These are phyloP conservation scores for Drosophila bocqueti DNA, from an alignment of 1,140 invertebrate genomes.

Conservation along the genomic window DNA sequence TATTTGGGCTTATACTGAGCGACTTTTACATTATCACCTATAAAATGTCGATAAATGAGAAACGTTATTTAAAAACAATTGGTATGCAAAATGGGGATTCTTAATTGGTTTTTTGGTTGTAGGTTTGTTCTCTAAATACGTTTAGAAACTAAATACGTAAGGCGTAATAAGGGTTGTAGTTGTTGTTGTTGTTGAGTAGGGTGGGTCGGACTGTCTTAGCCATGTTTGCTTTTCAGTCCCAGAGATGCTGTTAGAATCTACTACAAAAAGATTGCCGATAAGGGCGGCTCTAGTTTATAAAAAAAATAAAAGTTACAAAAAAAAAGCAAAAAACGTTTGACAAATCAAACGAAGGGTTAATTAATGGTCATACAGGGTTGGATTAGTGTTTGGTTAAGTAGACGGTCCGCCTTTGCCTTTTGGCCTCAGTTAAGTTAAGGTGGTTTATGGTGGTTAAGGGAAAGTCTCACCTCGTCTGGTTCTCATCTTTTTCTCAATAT, in stretches of 20 bases:
- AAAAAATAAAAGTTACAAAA: neutral
- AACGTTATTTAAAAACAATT: constrained; percentile 72
- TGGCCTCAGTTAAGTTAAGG: constrained; percentile 60
- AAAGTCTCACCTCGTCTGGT: constrained; percentile 68
- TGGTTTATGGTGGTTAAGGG: constrained; percentile 29
- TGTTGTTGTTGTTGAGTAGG: constrained; percentile 15
- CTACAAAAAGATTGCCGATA: constrained; percentile 28
- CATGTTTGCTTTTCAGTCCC: constrained; percentile 36
- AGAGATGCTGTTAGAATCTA: constrained; percentile 37
- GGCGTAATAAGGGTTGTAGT: constrained; percentile 29
- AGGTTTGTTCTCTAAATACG: constrained; percentile 35
- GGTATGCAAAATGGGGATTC: constrained; percentile 16
- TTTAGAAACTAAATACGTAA: constrained; percentile 39
- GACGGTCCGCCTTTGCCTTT: constrained; percentile 32
- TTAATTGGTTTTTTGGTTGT: constrained; percentile 24
- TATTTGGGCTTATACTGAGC: constrained; percentile 79
- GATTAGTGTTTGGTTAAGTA: constrained; percentile 46
- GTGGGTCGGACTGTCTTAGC: constrained; percentile 27
- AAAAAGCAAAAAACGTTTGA: constrained; percentile 8
- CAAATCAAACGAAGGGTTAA: constrained; percentile 19
- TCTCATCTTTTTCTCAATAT: constrained; percentile 68
- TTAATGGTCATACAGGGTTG: constrained; percentile 6
- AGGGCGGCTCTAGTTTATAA: constrained; percentile 24
- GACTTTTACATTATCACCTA: constrained; percentile 83
- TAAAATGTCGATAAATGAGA: constrained; percentile 84